Conservation (phyloP, 1,140 invertebrate genomes). For the Drosophila suzukii region DNA sequence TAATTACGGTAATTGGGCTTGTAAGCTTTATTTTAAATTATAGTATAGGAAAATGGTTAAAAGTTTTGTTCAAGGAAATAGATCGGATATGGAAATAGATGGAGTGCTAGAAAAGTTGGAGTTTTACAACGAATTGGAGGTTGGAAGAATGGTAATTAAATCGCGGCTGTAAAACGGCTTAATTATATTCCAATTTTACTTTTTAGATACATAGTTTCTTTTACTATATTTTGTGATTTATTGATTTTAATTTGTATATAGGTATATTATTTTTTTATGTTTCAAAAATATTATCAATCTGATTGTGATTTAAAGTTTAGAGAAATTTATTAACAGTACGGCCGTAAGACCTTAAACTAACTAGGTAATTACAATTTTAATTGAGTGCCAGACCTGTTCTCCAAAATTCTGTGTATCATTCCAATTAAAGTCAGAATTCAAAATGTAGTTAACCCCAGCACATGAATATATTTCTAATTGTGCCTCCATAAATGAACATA, state of each 20-base stretch:
- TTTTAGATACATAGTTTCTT: too few relatives aligned
- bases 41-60: background rate
- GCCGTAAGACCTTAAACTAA: background rate
- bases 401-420: background rate
- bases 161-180: too few relatives aligned
- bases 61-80: background rate
- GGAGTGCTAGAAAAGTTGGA: background rate
- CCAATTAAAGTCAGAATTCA: constrained; percentile 7
- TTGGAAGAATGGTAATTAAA: too few relatives aligned
- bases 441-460: constrained; percentile 34
- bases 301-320: too few relatives aligned
- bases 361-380: background rate
- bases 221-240: too few relatives aligned
- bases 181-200: too few relatives aligned
- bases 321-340: background rate
- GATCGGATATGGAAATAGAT: too few relatives aligned
- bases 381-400: background rate
- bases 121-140: background rate
- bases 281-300: background rate
- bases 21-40: constrained; percentile 5
- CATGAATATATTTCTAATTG: constrained; percentile 27
- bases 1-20: constrained; percentile 21
- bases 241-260: too few relatives aligned
- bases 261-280: too few relatives aligned
- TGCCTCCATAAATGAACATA: constrained; percentile 14